Evolutionary conservation across 2,113 vertebrate species (phyloP), one percentile per base, ranked within the genome.

Genomic region (Alligator mississippiensis): DNA sequence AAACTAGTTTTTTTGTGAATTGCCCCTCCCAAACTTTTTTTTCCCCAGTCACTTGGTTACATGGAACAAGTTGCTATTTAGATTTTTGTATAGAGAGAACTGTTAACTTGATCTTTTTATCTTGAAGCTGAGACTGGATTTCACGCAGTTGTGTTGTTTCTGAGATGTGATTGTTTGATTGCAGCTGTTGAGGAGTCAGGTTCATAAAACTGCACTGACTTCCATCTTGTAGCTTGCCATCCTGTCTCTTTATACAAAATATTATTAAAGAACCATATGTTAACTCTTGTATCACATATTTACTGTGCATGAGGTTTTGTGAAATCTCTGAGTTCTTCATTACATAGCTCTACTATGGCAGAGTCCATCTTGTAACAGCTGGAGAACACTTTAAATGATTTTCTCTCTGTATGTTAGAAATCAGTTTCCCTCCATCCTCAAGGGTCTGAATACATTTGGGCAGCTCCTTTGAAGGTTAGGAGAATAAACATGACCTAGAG

Each of bases 321-420:
- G 2, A 64, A 57, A 72, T 6, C 30, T 79, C 24, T 1, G 22
- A 38, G 4, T 88, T 93, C 4, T 57, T 60, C 9, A 38, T 6
- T 81, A 11, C 57, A 25, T 74, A 89, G 85, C 18, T 66, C 8
- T 54, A 21, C 22, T 62, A 5, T 6, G 92, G 25, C 80, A 76
- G 66, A 60, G 38, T 92, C 38, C 92, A 19, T 68, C 30, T 11
- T 2, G 0, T 74, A 70, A 9, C 7, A 82, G 11, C 13, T n/a
- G 47, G 64, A 47, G 17, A 76, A 10, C 12, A 30, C 0, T 0
- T 24, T 28, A 22, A 30, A 11, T 8, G 19, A 1, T 57, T 25
- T 38, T 84, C 34, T 22, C 59, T 28, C 25, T 22, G 19, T 11
- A 22, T 72, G 30, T 13, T 72, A 19, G 38, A 34, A 72, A 72